Conservation (phyloP, 2,888 invertebrate genomes). For the Cheilosia vulpina region DNA sequence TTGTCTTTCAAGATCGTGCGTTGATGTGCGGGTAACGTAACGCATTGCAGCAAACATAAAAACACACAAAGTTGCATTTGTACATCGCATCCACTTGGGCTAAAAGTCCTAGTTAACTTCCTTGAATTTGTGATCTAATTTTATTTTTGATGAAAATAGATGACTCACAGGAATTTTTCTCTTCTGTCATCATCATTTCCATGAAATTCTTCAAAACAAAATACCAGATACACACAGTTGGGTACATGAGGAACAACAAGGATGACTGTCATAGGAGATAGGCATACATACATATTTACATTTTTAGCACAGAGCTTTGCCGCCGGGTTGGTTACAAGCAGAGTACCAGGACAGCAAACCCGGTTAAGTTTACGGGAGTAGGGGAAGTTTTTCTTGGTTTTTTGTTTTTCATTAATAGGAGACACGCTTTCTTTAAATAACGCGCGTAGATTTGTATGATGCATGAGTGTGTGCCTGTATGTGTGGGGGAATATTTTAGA, state of each 20-base stretch:
- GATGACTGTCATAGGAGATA: slow-evolving; percentile 40
- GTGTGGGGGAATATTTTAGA: slow-evolving; percentile 10
- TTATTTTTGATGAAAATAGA: slow-evolving; percentile 19
- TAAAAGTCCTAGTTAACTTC: not conserved
- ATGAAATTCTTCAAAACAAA: not conserved
- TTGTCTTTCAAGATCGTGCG: not conserved
- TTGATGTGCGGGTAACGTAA: not conserved
- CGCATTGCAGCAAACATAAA: too few relatives aligned
- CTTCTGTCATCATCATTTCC: slow-evolving; percentile 15
- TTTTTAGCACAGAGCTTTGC: slow-evolving; percentile 46
- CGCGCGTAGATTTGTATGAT: too few relatives aligned
- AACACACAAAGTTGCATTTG: not conserved
- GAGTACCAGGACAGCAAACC: slow-evolving; percentile 25
- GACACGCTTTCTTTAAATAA: not conserved
- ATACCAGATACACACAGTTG: not conserved
- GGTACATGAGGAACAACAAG: slow-evolving; percentile 15
- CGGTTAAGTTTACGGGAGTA: slow-evolving; percentile 27
- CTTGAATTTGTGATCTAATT: slow-evolving; percentile 6
- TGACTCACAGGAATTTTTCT: slow-evolving; percentile 40
- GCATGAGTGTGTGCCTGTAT: too few relatives aligned
- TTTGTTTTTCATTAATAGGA: not conserved
- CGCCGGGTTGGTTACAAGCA: slow-evolving; percentile 29
- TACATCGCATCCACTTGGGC: not conserved
- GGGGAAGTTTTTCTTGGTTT: not conserved
- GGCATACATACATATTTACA: slow-evolving; percentile 55